Conservation (phyloP, 1,140 invertebrate genomes). For the Brachionus plicatilis region DNA sequence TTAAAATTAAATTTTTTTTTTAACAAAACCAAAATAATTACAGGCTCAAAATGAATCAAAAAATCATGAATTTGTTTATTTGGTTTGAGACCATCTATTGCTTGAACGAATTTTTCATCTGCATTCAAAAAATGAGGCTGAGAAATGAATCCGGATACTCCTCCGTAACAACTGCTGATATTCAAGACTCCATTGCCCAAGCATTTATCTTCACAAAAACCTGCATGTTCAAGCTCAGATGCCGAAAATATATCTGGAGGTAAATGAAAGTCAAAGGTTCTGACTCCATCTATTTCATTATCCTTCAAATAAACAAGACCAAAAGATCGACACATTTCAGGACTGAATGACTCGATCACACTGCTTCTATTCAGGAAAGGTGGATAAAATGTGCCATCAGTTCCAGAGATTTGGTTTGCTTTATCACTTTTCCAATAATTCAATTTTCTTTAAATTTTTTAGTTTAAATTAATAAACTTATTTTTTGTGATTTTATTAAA, state of each 20-base stretch:
- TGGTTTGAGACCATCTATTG: not conserved
- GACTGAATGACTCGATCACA: not conserved
- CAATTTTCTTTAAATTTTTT: not conserved
- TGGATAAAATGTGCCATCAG: constrained; percentile 36
- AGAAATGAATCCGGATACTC: constrained; percentile 19
- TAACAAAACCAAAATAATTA: not conserved
- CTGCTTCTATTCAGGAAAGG: not conserved
- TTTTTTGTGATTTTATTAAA: not conserved
- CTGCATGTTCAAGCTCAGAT: not conserved
- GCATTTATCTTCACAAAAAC: not conserved
- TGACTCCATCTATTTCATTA: not conserved
- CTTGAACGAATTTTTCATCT: constrained; percentile 12
- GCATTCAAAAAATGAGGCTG: constrained; percentile 40
- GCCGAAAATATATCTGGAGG: not conserved
- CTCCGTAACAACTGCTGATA: constrained; percentile 13
- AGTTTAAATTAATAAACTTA: not conserved
- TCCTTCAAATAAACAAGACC: not conserved
- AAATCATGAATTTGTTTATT: constrained; percentile 25
- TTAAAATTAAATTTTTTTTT: no score
- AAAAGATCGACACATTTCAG: constrained; percentile 35
- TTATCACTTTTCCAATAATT: not conserved
- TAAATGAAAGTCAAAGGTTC: constrained; percentile 21
- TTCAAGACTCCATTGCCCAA: constrained; percentile 20
- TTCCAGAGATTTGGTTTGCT: constrained; percentile 3
- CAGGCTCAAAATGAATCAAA: constrained; percentile 30